Evolutionary conservation across 2,888 invertebrate genomes (phyloP).

Genomic region (Lagria hirta): DNA sequence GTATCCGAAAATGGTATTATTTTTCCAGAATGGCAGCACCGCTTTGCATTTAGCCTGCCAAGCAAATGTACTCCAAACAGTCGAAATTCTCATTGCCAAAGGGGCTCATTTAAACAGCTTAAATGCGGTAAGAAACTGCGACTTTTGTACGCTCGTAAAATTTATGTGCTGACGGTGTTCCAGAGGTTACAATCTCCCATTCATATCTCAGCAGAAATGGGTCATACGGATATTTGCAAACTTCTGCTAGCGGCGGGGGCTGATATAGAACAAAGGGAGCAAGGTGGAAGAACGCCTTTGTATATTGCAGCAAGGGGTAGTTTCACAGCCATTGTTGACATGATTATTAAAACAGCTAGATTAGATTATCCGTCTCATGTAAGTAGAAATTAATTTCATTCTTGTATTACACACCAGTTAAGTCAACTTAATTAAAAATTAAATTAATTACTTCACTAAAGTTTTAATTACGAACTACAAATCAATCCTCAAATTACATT

Average conservation of each 20-base stretch:
- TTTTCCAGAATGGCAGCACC: slow-evolving; percentile 65
- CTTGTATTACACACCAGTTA: too few relatives aligned
- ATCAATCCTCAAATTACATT: too few relatives aligned
- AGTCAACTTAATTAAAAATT: background rate
- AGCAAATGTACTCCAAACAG: slow-evolving; percentile 69
- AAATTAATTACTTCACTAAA: too few relatives aligned
- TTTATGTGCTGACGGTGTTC: too few relatives aligned
- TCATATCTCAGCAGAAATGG: slow-evolving; percentile 75
- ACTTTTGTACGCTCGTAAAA: too few relatives aligned
- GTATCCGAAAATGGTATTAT: too few relatives aligned
- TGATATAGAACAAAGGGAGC: slow-evolving; percentile 65
- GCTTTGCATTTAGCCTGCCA: slow-evolving; percentile 75
- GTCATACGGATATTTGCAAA: slow-evolving; percentile 66
- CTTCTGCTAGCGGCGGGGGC: slow-evolving; percentile 65
- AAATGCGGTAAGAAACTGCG: slow-evolving; percentile 74
- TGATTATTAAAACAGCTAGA: slow-evolving; percentile 75
- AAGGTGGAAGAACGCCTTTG: slow-evolving; percentile 69
- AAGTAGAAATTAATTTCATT: slow-evolving; percentile 37
- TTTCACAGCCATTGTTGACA: slow-evolving; percentile 79
- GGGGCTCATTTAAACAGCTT: slow-evolving; percentile 72
- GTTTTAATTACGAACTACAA: too few relatives aligned
- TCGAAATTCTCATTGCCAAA: slow-evolving; percentile 67
- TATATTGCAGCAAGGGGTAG: slow-evolving; percentile 78
- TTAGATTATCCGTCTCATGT: slow-evolving; percentile 66
- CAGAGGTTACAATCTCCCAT: slow-evolving; percentile 77